Base-by-base conservation (phyloP, 2,113 vertebrate species). In the Daphoenositta chrysoptera region DNA sequence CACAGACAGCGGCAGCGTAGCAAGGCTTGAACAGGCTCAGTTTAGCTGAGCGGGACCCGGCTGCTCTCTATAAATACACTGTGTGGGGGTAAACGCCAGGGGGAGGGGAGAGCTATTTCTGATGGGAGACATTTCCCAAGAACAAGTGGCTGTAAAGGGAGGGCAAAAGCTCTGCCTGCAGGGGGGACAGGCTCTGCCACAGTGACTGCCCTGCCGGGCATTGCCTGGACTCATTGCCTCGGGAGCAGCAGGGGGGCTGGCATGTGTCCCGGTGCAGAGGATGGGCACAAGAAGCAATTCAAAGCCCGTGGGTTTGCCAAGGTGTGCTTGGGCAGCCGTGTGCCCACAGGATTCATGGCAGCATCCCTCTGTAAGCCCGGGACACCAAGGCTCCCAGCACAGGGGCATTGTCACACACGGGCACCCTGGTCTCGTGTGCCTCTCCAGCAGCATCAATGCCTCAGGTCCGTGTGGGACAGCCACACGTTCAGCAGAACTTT, bases 211-310 rank as follows among this genome's bases (percentile, higher is more conserved):
- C 45, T 39, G 19, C 28, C 0, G 1, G 45, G 11, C 9, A 0
- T 2, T 13, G 23, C 13, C 21, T 21, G 68, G 15, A 9, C 70
- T 61, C 7, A 1, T 11, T 18, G 3, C 4, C 2, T 11, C 0
- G 0, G 40, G 53, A 79, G 37, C 48, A 68, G 65, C 42, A 17
- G 40, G 14, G 0, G 2, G 27, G 44, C 39, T 40, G 73, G 14
- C 7, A 4, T 0, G 2, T 22, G 64, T 26, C 0, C 0, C 1
- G 16, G 7, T 50, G 33, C 35, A 42, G 35, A 35, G 20, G 7
- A 42, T 0, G 8, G 47, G 65, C 3, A 4, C 7, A 16, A 68
- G 35, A 11, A 89, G 39, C 1, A 0, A 14, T n/a, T n/a, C 1
- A 1, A 84, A 73, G 45, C 10, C 72, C 1, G 0, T 2, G 1